Conservation (phyloP, 2,797 vertebrate genomes). For the Eulemur rubriventer region DNA sequence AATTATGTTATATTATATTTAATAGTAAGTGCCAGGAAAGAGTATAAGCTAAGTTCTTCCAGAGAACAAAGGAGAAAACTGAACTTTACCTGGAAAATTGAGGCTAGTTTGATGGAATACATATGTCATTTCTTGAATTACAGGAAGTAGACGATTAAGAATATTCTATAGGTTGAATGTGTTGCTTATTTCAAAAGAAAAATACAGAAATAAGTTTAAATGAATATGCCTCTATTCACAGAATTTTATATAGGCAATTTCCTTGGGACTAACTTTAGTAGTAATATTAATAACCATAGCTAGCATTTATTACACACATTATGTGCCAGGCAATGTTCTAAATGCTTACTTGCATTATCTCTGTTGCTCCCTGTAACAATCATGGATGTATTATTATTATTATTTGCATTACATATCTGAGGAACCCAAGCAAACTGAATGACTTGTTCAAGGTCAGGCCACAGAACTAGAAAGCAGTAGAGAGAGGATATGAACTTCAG, state of each 20-base stretch:
- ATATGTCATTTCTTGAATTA: background rate
- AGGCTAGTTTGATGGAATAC: background rate
- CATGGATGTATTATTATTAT: background rate
- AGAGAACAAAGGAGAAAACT: background rate
- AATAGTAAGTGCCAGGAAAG: background rate
- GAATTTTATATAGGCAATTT: background rate
- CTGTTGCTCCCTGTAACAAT: background rate
- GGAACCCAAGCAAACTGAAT: background rate
- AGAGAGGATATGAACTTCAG: background rate
- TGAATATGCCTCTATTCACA: background rate
- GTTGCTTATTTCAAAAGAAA: slow-evolving; percentile 30
- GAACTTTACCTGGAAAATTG: background rate
- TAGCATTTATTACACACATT: background rate
- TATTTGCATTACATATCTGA: slow-evolving; percentile 10
- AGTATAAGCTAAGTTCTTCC: background rate
- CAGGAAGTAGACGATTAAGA: background rate
- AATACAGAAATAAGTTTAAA: slow-evolving; percentile 16
- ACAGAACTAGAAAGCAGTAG: background rate
- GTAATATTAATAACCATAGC: background rate
- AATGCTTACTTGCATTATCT: background rate
- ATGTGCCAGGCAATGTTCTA: background rate
- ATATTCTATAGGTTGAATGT: background rate
- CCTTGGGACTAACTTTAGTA: slow-evolving; percentile 16
- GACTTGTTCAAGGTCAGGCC: slow-evolving; percentile 22
- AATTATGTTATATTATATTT: background rate